Evolutionary conservation across 2,113 vertebrate genomes (phyloP).

Genomic region (Brachyhypopomus occidentalis): DNA sequence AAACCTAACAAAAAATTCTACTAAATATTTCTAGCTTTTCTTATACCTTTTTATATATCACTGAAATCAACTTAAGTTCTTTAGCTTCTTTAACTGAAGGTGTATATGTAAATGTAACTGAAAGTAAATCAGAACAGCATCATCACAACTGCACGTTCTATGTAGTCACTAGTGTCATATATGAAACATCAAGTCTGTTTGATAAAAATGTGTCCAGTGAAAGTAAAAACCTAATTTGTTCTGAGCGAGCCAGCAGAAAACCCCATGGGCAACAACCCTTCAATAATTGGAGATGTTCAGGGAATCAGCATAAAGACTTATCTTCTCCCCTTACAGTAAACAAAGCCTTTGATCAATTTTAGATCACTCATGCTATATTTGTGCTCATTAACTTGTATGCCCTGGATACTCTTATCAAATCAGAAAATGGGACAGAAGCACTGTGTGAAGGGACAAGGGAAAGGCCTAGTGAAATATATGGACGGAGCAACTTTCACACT

Average conservation of each 20-base stretch:
- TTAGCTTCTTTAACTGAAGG: neutral
- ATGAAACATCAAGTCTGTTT: neutral
- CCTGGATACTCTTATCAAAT: conserved; percentile 19
- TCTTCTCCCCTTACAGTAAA: conserved; percentile 43
- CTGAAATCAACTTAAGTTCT: neutral
- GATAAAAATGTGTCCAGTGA: conserved; percentile 21
- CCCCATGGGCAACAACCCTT: conserved; percentile 1
- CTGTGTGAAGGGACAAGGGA: conserved; percentile 27
- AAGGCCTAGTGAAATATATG: conserved; percentile 5
- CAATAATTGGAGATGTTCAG: conserved; percentile 36
- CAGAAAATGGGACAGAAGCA: conserved; percentile 38
- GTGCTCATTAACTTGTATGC: conserved; percentile 10
- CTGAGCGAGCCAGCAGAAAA: neutral
- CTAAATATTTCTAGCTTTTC: too few relatives aligned
- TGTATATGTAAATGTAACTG: neutral
- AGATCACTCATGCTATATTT: conserved; percentile 31
- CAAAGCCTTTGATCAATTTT: conserved; percentile 34
- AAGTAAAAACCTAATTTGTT: conserved; percentile 20
- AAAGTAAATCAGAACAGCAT: neutral
- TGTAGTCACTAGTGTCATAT: conserved; percentile 6
- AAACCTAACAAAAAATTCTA: neutral
- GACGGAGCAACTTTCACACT: conserved; percentile 26
- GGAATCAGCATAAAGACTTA: conserved; percentile 17
- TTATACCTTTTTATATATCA: too few relatives aligned
- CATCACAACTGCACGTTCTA: neutral